Evolutionary conservation across 2,113 vertebrate species (phyloP).

Genomic region (Colius striatus): DNA sequence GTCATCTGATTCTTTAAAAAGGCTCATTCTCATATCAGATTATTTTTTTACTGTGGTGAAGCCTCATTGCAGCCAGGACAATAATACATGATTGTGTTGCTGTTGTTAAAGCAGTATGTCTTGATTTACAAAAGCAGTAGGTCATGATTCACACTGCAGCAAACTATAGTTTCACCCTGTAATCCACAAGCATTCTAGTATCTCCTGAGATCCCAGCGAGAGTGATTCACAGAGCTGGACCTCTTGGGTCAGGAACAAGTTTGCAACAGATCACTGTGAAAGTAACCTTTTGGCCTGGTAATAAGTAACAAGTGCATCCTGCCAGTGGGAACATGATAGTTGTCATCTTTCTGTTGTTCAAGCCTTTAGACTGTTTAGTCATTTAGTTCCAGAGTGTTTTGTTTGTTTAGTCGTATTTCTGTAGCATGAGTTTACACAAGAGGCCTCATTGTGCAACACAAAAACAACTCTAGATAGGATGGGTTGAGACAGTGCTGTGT

Average conservation of each 20-base stretch:
- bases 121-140: not conserved
- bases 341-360: constrained; percentile 4
- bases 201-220: not conserved
- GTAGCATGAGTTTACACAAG: constrained; percentile 17
- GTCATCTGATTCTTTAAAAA: not conserved
- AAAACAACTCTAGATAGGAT: not conserved
- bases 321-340: not conserved
- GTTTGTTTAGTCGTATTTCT: constrained; percentile 37
- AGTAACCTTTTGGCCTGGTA: constrained; percentile 18
- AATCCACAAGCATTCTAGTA: not conserved
- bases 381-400: not conserved
- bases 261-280: constrained; percentile 13
- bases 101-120: not conserved
- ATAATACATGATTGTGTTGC: not conserved
- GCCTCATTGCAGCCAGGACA: not conserved
- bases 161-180: not conserved
- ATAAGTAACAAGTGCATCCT: constrained; percentile 38
- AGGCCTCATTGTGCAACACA: constrained; percentile 15
- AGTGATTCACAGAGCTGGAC: constrained; percentile 6
- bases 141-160: not conserved
- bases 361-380: not conserved
- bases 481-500: not conserved
- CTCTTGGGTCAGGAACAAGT: not conserved
- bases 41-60: not conserved
- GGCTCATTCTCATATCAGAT: not conserved